A percentile compares a stretch with the other conserved stretches of the same genome.
phyloP scores from a whole-genome alignment of 2,797 vertebrate species.

The Hybognathus amarus region DNA sequence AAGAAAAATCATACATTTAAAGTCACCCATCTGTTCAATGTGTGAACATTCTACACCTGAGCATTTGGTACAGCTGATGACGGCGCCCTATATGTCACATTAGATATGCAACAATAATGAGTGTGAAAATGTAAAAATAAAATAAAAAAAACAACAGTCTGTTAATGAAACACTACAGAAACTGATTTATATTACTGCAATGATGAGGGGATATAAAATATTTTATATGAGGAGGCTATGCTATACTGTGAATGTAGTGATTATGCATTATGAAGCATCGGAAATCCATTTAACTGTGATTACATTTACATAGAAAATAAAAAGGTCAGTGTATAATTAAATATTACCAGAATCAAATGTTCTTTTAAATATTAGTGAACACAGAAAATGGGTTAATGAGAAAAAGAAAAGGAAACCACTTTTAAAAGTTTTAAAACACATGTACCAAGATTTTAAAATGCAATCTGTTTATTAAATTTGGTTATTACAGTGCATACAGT shows the following conservation, averaged over 20 bases:
- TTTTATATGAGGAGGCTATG: neutral
- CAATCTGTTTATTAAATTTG: neutral
- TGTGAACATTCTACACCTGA: constrained; percentile 6
- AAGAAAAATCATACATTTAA: constrained; percentile 25
- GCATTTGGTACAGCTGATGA: constrained; percentile 9
- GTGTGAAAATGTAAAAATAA: neutral
- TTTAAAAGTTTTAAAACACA: neutral
- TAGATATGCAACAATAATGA: constrained; percentile 32
- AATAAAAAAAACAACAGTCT: neutral
- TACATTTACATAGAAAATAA: neutral
- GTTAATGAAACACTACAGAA: neutral
- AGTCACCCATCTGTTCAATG: constrained; percentile 40
- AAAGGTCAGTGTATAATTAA: neutral
- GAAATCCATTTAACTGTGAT: neutral
- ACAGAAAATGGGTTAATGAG: neutral
- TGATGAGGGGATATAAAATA: neutral
- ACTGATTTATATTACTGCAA: neutral
- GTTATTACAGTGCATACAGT: neutral
- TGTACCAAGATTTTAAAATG: neutral
- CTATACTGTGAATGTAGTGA: neutral
- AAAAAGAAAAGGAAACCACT: neutral
- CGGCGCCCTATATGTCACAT: neutral
- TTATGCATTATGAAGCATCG: neutral
- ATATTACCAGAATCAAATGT: neutral
- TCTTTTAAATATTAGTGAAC: neutral